Percentiles rank a stretch among this genome's conserved stretches.
These are phyloP conservation scores for Caenorhabditis sp. DNA, from an alignment of 2,888 invertebrate genomes.

Conservation along the genomic window DNA sequence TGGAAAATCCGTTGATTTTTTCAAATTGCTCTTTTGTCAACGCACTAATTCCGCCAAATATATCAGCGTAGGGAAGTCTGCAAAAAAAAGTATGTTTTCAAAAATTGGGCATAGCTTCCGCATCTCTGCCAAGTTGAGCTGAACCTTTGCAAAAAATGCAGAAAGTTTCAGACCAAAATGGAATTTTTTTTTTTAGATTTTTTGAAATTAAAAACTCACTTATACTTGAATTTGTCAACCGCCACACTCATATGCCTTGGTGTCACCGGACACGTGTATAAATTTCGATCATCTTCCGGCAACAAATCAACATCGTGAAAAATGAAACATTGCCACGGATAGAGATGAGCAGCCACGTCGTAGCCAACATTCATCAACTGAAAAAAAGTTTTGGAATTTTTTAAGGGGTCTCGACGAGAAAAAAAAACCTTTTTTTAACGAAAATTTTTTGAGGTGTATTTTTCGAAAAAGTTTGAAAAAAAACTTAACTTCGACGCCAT, in stretches of 20 bases:
- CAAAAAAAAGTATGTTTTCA: constrained; percentile 47
- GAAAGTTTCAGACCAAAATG: neutral
- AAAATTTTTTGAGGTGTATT: neutral
- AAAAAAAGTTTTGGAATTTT: constrained; percentile 9
- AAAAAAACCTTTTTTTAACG: too few species aligned
- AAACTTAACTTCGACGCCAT: too few species aligned
- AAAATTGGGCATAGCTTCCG: too few species aligned
- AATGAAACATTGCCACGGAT: constrained; percentile 72
- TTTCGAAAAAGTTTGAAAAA: too few species aligned
- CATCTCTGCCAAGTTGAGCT: too few species aligned
- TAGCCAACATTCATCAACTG: constrained; percentile 95
- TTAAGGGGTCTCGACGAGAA: too few species aligned
- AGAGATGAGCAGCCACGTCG: constrained; percentile 81
- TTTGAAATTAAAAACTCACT: constrained; percentile 44
- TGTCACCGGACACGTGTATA: constrained; percentile 70
- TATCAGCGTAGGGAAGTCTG: constrained; percentile 87
- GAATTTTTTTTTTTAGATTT: neutral
- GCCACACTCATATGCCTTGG: constrained; percentile 71
- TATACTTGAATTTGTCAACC: constrained; percentile 69
- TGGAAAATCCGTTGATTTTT: constrained; percentile 80
- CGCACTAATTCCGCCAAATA: constrained; percentile 94
- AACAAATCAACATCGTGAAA: constrained; percentile 73
- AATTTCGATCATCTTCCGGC: constrained; percentile 70
- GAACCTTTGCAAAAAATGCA: neutral
- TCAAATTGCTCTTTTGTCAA: constrained; percentile 85